Evolutionary conservation across 2,888 invertebrate genomes (phyloP), one percentile per base, ranked within the genome.

Genomic region (Drosophila vallismaia): DNA sequence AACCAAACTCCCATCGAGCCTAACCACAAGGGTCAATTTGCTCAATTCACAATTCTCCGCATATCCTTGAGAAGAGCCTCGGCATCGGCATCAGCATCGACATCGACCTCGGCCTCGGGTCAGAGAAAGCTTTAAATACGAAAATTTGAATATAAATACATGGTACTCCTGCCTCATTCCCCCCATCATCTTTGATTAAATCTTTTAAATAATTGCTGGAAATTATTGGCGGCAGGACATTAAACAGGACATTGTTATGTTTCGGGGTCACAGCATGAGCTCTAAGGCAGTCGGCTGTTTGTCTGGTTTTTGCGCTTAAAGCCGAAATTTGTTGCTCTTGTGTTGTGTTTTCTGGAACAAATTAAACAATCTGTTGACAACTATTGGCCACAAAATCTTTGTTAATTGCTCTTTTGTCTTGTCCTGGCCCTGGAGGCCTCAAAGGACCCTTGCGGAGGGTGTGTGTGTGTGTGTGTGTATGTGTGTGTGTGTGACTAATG

Each of bases 331-430:
- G 19, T 19, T 19, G 19, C 19, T 38, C 8, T 42, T 7, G 40
- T 19, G 19, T 19, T 19, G 19, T 19, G 19, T 19, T 38, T 69
- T 36, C 28, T 28, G 59, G 19, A 31, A 31, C 71, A 56, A 75
- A 71, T 66, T 71, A 71, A 74, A 74, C 70, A 75, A 75, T 71
- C 56, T 75, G 75, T 71, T 75, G 74, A 75, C 75, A 74, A 67
- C 75, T 75, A 71, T 75, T 75, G 66, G 62, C 75, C 75, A 75
- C 75, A 71, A 75, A 74, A 75, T 75, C 74, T 75, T 75, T 75
- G 75, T 75, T 75, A 75, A 75, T 75, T 75, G 75, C 75, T 75
- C 66, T 75, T 75, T 75, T 72, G 72, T 73, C 40, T 42, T 55
- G 58, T 19, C 19, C 19, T 19, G 74, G 49, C 71, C 73, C 14